A percentile compares a stretch with the other conserved stretches of the same genome.
phyloP scores from a whole-genome alignment of 2,888 invertebrate genomes.

The Thereva unica region DNA sequence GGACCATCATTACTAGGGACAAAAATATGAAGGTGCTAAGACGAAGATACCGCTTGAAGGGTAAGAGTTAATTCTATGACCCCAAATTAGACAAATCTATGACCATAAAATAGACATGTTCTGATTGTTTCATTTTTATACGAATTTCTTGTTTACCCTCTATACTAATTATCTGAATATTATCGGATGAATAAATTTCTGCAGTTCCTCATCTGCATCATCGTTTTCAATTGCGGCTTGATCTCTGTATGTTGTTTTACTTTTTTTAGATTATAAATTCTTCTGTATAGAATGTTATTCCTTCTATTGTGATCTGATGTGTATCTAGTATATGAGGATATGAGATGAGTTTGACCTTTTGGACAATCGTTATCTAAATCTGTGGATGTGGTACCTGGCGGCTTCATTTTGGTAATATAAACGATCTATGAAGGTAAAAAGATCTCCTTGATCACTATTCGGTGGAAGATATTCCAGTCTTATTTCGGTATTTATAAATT shows the following conservation, averaged over 20 bases:
- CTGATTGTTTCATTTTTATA: constrained; percentile 77
- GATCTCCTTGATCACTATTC: constrained; percentile 75
- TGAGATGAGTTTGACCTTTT: constrained; percentile 63
- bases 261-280: constrained; percentile 66
- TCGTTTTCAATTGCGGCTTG: constrained; percentile 31
- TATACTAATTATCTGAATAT: constrained; percentile 72
- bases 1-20: too few species aligned
- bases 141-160: constrained; percentile 77
- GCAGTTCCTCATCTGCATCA: constrained; percentile 48
- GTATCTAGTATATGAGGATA: constrained; percentile 80
- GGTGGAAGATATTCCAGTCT: constrained; percentile 82
- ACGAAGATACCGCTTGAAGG: too few species aligned
- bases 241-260: constrained; percentile 37
- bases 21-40: too few species aligned
- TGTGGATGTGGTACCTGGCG: constrained; percentile 59
- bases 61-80: too few species aligned
- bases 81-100: too few species aligned
- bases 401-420: constrained; percentile 90
- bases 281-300: constrained; percentile 78
- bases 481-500: constrained; percentile 79
- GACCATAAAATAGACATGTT: too few species aligned
- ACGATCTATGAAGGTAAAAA: constrained; percentile 80
- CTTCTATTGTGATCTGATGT: constrained; percentile 80
- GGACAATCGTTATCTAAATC: too few species aligned
- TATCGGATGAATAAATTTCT: constrained; percentile 62